Base-by-base conservation (phyloP, 2,113 vertebrate species). In the Chunga burmeisteri region DNA sequence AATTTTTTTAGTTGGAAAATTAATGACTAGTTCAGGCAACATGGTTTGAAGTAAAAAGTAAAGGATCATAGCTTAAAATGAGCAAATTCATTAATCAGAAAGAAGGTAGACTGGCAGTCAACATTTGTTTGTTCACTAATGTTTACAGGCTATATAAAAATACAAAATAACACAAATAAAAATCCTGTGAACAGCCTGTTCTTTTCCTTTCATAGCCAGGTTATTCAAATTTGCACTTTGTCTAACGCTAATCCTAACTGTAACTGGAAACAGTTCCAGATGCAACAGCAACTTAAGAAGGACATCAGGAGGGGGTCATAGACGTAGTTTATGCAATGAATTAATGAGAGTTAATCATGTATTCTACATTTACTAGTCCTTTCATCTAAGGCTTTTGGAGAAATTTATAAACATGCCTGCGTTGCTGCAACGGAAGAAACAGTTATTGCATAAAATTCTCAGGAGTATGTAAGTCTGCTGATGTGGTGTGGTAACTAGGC, bases 261-360 rank as follows among this genome's bases (percentile, higher is more conserved):
- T 12, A 68, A 34, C 14, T 77, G 86, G 21, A 81, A 72, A 15
- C 30, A 55, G 47, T 29, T 96, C 92, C 82, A 83, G 75, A 32
- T 78, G 72, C 75, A 81, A 47, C 55, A 62, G 67, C 71, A 86
- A 40, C 26, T 59, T 47, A 34, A 27, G 84, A 13, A 88, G 67
- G 88, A 71, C 72, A 49, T 36, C 53, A 61, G 70, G 53, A 95
- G 29, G 10, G 75, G 44, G 49, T 81, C 82, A 55, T 1, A 68
- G 72, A 81, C 77, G 68, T 68, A 79, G 38, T 67, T 91, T 84
- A 71, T 53, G 50, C 63, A 93, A 67, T 63, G 55, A 84, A 92
- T 86, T 95, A 92, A 94, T 84, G 68, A 96, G 86, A 88, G 10
- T 16, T 89, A 74, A 81, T 46, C 62, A 71, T 47, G 36, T 55